Base-by-base conservation (phyloP, 2,888 invertebrate genomes). In the Drosophila pseudotalamancana region DNA sequence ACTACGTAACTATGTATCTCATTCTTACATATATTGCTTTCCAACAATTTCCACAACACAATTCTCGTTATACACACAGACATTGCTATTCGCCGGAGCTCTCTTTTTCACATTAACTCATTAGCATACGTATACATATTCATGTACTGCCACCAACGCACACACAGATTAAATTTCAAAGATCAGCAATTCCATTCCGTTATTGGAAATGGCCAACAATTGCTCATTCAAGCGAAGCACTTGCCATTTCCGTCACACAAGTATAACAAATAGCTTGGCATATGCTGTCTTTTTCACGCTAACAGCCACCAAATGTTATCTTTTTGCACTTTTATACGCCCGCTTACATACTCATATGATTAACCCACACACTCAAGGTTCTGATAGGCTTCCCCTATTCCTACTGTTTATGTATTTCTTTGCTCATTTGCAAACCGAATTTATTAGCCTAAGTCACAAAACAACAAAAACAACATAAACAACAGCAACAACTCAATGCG, bases 371-470 rank as follows among this genome's bases (percentile, higher is more conserved):
- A 42, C 40, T 65, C 45, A 45, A 46, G 34, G 29, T 34, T 54
- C 31, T 42, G 37, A 43, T 35, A 16, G 4, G 18, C 23, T 49
- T 31, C 31, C 5, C 14, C 37, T 31, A 25, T 31, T 35, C 39
- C 14, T 21, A 12, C 48, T 54, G 56, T 53, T 42, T 29, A 37
- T 62, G 46, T 55, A 43, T 56, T 65, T 19, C 25, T 67, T 42
- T 53, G 27, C 45, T 32, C 51, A 39, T 46, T 27, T 50, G 29
- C 51, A 61, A 54, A 59, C 37, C 60, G 39, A 66, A 84, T 78
- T 77, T 81, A 81, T 78, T 70, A 49, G 59, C 50, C 42, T 42
- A 60, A 76, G 48, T 12, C 42, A n/a, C n/a, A n/a, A n/a, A n/a
- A n/a, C n/a, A n/a, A n/a, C n/a, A 29, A 23, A 18, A 35, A 40